Base-by-base conservation (phyloP, 2,888 invertebrate species). In the Xestoiulus laeticollis region DNA sequence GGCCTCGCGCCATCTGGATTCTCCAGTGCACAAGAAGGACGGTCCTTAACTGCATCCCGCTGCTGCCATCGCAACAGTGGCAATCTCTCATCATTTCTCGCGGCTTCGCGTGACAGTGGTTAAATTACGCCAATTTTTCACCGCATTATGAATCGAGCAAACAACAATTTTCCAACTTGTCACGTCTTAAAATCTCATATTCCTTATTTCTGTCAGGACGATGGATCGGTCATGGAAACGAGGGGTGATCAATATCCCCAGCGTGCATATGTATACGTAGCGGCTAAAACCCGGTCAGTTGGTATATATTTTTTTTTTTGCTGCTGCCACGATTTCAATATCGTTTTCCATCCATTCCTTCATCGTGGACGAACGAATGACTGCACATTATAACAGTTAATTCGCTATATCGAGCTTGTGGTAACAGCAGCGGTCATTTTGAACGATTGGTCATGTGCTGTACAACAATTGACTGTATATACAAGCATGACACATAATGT, bases 111-210 rank as follows among this genome's bases (percentile, higher is more conserved):
- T 68, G 68, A 68, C 68, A 68, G 68, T 68, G 68, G 68, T 12
- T 26, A 68, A 68, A 68, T 68, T 68, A 68, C 68, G 68, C 12
- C 68, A 68, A 68, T 68, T 68, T 68, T 68, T 68, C 68, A 68
- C 68, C 68, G 68, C 68, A 68, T 68, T 68, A 68, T n/a, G 68
- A 68, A 68, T 68, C 68, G 68, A 68, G 68, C 68, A 68, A 68
- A 68, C 68, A 68, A 68, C 68, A 68, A 68, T 68, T 68, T 68
- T 68, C 68, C 26, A 68, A 68, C 68, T 68, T 68, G 68, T 68
- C 68, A 68, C 68, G 68, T 68, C 68, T 68, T 68, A 68, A 68
- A 68, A 68, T 68, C 68, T 68, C 68, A 26, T 26, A 68, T 68
- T 68, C 68, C 26, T 68, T 68, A 68, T 26, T 26, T n/a, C 68